Evolutionary conservation across 2,888 invertebrate genomes (phyloP), one percentile per base, ranked within the genome.

Genomic region (Aelia acuminata): DNA sequence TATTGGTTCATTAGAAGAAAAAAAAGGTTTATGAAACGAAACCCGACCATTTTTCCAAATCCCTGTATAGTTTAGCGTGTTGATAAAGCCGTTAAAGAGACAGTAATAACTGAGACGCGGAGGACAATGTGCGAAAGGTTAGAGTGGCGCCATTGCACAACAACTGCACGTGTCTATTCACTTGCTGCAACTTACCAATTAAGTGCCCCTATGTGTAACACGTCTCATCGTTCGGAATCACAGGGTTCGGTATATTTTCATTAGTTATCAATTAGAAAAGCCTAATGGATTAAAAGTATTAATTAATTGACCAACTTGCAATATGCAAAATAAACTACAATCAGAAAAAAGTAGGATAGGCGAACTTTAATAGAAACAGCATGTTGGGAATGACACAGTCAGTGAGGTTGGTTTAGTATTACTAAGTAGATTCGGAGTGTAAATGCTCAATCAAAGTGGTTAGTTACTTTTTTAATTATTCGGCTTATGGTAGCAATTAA

Each of bases 71-170:
- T 31, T 31, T 31, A 63, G 31, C 20, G 63, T 63, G 31, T 31
- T 63, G 63, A 63, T 63, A 63, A 80, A 80, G 80, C 80, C 80
- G 22, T 43, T 80, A 80, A 80, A 80, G 80, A 80, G 43, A 80
- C 43, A 80, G 43, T 43, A 75, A 75, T 39, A 39, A 75, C 75
- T 70, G 35, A 39, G 39, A 75, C 18, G 39, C 13, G 22, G 43
- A 11, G 80, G 20, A 47, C 80, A 47, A n/a, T 80, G 43, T 47
- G 15, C n/a, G 43, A 80, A 80, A 80, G 80, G 80, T 80, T 80
- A 43, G n/a, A 22, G 43, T n/a, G 80, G 43, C 80, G 43, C 80
- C n/a, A 47, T 80, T 80, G 22, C 80, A 80, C 43, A 80, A 80
- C 2, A 43, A 43, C 22, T 47, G 80, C 22, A 43, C 80, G 80